Base-by-base conservation (phyloP, 1,140 invertebrate genomes). In the Platorchestia sp. region DNA sequence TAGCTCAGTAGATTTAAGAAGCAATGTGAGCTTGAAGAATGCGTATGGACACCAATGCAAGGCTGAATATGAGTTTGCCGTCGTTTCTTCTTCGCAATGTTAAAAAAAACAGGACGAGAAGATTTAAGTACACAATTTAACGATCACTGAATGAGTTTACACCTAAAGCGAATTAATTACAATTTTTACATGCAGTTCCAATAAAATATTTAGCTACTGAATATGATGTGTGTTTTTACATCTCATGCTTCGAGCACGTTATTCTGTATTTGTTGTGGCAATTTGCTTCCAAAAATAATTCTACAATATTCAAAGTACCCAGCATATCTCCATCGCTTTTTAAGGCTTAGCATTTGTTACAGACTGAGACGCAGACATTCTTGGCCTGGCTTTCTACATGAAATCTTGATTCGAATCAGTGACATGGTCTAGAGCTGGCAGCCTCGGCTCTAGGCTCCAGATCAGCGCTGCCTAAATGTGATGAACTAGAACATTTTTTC, bases 401-500 rank as follows among this genome's bases (percentile, higher is more conserved):
- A 75, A 75, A 75, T 75, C 59, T 75, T 75, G 59, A 10, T 75
- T 75, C 59, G 27, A 3, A 75, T 75, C 59, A 75, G 59, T 75
- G 59, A 75, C 59, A 75, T 75, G 27, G 27, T 27, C 59, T 3
- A 75, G 59, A 75, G 36, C 59, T 75, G 59, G 1, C 10, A 75
- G 27, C 27, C 59, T 10, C 59, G 3, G 59, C 59, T 22, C 59
- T 19, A 75, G 59, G 59, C 6, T 19, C 59, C 14, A 75, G 59
- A 75, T 75, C 14, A 89, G 16, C 43, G 43, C 91, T 6, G 7
- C 45, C 91, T 14, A 93, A 93, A 93, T 47, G 91, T 47, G 40
- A 93, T 93, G 91, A 93, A 47, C 91, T 45, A 7, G 44, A n/a
- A 10, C 16, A 93, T 93, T 93, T 93, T 93, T 47, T 36, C 16